phyloP scores from a whole-genome alignment of 2,113 vertebrate genomes.

The Camelus dromedarius region DNA sequence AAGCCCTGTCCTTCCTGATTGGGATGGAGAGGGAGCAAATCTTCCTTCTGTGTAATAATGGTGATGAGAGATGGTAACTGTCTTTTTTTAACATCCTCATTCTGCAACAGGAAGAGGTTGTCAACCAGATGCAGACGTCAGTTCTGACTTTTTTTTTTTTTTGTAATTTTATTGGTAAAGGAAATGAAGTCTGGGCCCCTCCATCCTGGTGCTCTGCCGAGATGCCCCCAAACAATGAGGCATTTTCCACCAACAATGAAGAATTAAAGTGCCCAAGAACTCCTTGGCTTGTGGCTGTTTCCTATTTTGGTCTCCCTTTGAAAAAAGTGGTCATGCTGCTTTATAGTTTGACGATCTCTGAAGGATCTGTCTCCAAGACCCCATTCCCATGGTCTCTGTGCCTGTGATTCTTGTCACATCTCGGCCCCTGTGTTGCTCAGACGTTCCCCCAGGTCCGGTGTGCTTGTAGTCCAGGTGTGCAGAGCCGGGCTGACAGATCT shows the following conservation, averaged over 20 bases:
- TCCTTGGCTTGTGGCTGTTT: conserved; percentile 69
- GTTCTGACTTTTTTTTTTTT: background rate
- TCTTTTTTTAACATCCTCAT: background rate
- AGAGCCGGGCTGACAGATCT: background rate
- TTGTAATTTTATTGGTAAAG: conserved; percentile 62
- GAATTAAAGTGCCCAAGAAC: background rate
- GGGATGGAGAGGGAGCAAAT: accelerated
- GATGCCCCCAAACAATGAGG: conserved; percentile 54
- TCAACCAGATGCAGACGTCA: conserved; percentile 46
- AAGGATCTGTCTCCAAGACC: background rate
- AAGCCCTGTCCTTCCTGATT: background rate
- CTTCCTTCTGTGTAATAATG: background rate
- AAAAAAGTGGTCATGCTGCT: conserved; percentile 37
- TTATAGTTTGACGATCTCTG: background rate
- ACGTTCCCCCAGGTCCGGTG: background rate
- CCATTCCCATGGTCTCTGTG: background rate
- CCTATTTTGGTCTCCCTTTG: conserved; percentile 70
- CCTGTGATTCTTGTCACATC: background rate
- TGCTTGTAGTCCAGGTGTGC: background rate
- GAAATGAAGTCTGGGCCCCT: conserved; percentile 71
- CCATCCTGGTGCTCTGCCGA: background rate
- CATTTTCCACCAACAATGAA: conserved; percentile 63
- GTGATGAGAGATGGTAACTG: background rate
- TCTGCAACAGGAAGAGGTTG: conserved; percentile 49
- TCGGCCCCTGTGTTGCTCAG: background rate